Percentiles rank a stretch among this genome's conserved stretches.
phyloP scores from a whole-genome alignment of 2,113 vertebrate species.

The Protomyctophum bolini region DNA sequence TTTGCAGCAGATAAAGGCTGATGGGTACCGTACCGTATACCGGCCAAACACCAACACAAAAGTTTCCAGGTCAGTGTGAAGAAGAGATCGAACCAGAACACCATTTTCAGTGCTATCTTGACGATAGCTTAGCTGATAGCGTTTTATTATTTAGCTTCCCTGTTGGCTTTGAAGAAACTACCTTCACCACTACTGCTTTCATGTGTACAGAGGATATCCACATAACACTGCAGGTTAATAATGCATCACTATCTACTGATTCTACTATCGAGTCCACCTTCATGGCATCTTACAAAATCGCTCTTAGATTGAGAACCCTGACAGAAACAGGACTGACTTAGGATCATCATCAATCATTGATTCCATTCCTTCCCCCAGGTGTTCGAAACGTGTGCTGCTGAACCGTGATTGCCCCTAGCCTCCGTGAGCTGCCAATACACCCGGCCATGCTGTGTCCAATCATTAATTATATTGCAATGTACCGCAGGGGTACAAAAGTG shows the following conservation, averaged over 20 bases:
- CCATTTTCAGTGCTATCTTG: neutral
- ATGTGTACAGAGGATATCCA: neutral
- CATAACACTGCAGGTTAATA: neutral
- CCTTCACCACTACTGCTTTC: neutral
- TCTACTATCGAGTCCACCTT: neutral
- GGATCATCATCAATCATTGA: neutral
- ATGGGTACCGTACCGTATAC: too few relatives aligned
- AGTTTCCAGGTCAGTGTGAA: constrained; percentile 14
- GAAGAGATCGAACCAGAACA: constrained; percentile 15
- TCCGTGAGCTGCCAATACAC: constrained; percentile 16
- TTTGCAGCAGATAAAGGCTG: neutral
- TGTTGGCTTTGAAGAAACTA: neutral
- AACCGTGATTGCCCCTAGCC: constrained; percentile 5
- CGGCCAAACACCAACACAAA: neutral
- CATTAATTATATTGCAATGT: neutral
- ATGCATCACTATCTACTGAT: neutral
- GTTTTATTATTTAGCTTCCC: neutral
- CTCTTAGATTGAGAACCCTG: neutral
- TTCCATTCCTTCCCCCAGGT: neutral
- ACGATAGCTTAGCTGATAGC: constrained; percentile 4
- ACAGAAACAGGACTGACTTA: constrained; percentile 6
- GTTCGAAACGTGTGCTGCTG: constrained; percentile 8
- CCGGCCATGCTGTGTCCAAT: constrained; percentile 15
- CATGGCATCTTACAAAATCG: neutral
- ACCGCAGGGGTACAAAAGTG: constrained; percentile 2